A percentile compares a stretch with the other conserved stretches of the same genome.
Conservation (phyloP, 2,797 vertebrate species). For the Halcyon chelicuti region DNA sequence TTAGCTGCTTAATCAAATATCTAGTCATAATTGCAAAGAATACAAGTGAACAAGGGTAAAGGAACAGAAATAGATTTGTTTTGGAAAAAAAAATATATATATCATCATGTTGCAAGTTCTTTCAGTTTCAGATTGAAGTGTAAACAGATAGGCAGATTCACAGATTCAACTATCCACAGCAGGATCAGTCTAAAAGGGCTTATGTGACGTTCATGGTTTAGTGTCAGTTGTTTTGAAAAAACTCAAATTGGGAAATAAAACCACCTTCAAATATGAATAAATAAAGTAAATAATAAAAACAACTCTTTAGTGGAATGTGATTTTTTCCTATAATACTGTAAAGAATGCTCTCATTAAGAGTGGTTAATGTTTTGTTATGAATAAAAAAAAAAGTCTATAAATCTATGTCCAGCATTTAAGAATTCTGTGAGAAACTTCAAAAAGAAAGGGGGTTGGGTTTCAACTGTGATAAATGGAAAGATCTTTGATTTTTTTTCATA, state of each 20-base stretch:
- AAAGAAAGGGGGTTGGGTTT: neutral
- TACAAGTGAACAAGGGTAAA: neutral
- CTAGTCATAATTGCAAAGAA: neutral
- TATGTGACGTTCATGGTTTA: rapidly evolving
- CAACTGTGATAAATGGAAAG: neutral
- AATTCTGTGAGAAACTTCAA: neutral
- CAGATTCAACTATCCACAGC: neutral
- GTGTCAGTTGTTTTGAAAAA: neutral
- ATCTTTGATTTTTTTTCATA: neutral
- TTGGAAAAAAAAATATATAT: too few species aligned
- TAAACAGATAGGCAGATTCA: neutral
- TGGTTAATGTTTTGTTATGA: neutral
- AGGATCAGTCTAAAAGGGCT: neutral
- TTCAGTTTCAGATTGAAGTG: neutral
- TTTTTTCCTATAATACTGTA: neutral
- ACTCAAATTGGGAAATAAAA: neutral
- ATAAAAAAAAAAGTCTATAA: neutral
- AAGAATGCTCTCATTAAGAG: neutral
- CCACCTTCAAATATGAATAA: neutral
- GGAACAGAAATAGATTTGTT: neutral
- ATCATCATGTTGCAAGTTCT: neutral
- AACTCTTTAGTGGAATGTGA: neutral
- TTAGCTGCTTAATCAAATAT: neutral
- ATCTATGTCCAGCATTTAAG: neutral
- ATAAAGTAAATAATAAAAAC: neutral